Percentiles rank a stretch among this genome's conserved stretches.
Evolutionary conservation across 2,888 invertebrate genomes (phyloP).

Genomic region (Stenodema calcarata): DNA sequence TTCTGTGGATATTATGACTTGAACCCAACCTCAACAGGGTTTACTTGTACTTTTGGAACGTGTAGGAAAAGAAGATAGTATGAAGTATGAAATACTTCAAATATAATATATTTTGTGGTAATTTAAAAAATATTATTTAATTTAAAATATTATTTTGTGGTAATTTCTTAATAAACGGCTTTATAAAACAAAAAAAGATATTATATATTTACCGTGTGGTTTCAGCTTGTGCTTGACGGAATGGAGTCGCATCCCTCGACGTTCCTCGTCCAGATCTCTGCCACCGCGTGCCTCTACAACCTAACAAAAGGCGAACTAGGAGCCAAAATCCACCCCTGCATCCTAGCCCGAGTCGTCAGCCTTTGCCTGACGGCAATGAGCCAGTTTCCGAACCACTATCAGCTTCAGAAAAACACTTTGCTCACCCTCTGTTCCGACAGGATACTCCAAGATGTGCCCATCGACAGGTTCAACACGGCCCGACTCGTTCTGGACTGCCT

Average conservation of each 20-base stretch:
- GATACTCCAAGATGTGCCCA: conserved; percentile 74
- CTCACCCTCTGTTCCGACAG: conserved; percentile 77
- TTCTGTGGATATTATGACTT: too few relatives aligned
- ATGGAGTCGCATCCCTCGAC: conserved; percentile 65
- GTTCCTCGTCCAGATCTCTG: conserved; percentile 75
- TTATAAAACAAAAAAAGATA: background rate
- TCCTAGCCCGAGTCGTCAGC: conserved; percentile 69
- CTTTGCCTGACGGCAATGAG: conserved; percentile 74
- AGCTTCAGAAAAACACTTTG: conserved; percentile 75
- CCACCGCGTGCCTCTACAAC: conserved; percentile 77
- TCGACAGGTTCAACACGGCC: conserved; percentile 73
- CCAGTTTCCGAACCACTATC: conserved; percentile 57
- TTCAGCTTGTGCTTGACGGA: conserved; percentile 59
- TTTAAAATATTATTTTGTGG: too few relatives aligned
- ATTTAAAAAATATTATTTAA: too few relatives aligned
- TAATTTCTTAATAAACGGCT: too few relatives aligned
- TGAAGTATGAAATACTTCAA: too few relatives aligned
- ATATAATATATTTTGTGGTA: too few relatives aligned
- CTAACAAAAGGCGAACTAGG: conserved; percentile 72
- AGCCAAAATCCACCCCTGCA: conserved; percentile 69
- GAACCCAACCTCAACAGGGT: too few relatives aligned
- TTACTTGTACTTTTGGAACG: too few relatives aligned
- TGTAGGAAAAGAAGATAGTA: too few relatives aligned
- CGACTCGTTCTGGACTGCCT: conserved; percentile 75
- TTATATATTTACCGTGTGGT: background rate